Evolutionary conservation across 1,140 invertebrate genomes (phyloP).

Genomic region (Lucilia sericata): DNA sequence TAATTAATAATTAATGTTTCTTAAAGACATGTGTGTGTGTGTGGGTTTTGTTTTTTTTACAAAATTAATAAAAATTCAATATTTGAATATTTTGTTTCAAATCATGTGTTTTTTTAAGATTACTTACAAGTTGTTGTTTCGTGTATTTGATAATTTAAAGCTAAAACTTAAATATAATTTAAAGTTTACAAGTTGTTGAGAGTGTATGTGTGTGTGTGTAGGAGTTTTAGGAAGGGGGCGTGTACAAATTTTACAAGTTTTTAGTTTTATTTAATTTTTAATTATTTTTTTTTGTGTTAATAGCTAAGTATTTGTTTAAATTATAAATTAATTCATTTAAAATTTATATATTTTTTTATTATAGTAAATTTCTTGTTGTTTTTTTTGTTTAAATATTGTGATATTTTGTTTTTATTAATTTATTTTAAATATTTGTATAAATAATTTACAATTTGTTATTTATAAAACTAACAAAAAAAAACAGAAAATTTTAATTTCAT

Average conservation of each 20-base stretch:
- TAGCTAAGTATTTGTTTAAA: not conserved
- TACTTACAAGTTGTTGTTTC: not conserved
- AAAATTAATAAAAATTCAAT: not conserved
- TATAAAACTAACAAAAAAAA: not conserved
- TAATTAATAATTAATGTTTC: not conserved
- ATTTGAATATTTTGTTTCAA: not conserved
- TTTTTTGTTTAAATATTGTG: not conserved
- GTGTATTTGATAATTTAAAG: not conserved
- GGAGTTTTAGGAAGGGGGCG: not conserved
- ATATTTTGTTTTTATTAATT: not conserved
- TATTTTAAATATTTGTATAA: not conserved
- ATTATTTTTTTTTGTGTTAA: not conserved
- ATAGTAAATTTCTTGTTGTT: not conserved
- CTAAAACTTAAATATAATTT: slow-evolving; percentile 1
- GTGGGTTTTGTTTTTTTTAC: not conserved
- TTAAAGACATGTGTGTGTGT: slow-evolving; percentile 1
- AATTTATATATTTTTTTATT: not conserved
- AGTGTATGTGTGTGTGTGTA: not conserved
- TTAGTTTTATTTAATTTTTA: not conserved
- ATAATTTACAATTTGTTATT: not conserved
- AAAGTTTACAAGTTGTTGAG: not conserved
- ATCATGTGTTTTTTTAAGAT: not conserved
- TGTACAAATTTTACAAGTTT: slow-evolving; percentile 5
- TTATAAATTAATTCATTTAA: not conserved
- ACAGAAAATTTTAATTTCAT: not conserved